These are phyloP conservation scores for Pterocles burchelli DNA, from an alignment of 2,113 vertebrate species.

Conservation along the genomic window DNA sequence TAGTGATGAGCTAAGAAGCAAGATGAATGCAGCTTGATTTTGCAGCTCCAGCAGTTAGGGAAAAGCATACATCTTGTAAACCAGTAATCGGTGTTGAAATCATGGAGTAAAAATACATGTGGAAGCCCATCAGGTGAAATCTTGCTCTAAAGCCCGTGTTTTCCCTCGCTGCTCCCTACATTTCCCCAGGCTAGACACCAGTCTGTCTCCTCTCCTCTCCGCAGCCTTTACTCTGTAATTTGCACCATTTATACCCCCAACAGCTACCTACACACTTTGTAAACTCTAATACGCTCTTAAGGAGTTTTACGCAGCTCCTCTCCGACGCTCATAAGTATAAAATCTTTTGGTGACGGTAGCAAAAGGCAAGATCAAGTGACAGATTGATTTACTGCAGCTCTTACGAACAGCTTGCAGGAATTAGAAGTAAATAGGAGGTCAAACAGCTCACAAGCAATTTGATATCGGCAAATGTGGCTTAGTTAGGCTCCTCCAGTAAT, in stretches of 20 bases:
- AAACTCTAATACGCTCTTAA: not conserved
- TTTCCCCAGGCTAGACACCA: not conserved
- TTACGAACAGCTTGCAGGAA: constrained; percentile 69
- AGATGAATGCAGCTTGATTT: constrained; percentile 65
- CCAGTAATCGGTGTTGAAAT: not conserved
- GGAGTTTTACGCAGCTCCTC: constrained; percentile 24
- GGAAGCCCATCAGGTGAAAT: not conserved
- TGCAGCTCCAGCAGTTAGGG: constrained; percentile 33
- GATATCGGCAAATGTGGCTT: constrained; percentile 68
- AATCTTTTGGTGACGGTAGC: constrained; percentile 20
- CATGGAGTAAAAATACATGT: not conserved
- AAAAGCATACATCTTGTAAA: not conserved
- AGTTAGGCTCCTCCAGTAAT: constrained; percentile 66
- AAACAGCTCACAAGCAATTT: constrained; percentile 64
- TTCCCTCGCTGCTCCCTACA: not conserved
- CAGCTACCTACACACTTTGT: not conserved
- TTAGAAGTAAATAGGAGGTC: constrained; percentile 74
- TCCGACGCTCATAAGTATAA: constrained; percentile 40
- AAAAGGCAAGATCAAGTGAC: constrained; percentile 60
- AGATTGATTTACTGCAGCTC: constrained; percentile 68
- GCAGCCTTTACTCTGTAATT: not conserved
- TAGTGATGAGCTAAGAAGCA: constrained; percentile 32
- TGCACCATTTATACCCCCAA: not conserved
- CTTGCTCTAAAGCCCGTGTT: not conserved
- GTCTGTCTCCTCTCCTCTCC: not conserved